These are phyloP conservation scores for Lottia gigantea DNA, from an alignment of 2,888 invertebrate species.

Conservation along the genomic window DNA sequence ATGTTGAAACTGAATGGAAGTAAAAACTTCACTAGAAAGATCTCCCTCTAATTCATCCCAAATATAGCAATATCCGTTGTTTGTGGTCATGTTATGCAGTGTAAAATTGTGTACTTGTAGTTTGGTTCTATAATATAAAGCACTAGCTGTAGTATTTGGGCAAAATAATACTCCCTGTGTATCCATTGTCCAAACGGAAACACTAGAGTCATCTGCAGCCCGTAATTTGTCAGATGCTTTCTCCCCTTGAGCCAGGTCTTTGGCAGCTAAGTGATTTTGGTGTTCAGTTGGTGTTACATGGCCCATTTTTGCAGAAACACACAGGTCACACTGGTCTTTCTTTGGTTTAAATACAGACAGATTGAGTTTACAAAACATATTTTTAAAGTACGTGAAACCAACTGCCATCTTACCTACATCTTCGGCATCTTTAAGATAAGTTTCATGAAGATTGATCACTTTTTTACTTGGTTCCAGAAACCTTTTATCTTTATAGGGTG, in stretches of 20 bases:
- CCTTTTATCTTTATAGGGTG: neutral
- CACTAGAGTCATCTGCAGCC: neutral
- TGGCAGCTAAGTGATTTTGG: neutral
- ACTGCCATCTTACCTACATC: neutral
- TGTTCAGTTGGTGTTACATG: neutral
- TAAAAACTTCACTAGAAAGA: neutral
- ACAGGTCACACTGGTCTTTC: neutral
- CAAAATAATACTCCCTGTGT: neutral
- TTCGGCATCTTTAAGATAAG: neutral
- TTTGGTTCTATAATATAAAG: conserved; percentile 1
- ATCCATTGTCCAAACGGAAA: neutral
- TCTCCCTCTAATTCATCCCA: conserved; percentile 2
- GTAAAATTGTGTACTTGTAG: conserved; percentile 1
- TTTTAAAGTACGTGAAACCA: too few species aligned
- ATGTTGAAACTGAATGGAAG: conserved; percentile 1
- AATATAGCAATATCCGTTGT: conserved; percentile 1
- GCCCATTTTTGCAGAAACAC: neutral
- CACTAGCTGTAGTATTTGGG: conserved; percentile 1
- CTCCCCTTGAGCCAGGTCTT: neutral
- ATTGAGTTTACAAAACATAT: too few species aligned
- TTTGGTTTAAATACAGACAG: too few species aligned
- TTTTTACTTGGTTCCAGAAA: neutral
- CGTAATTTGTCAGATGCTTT: neutral
- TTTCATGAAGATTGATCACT: too few species aligned
- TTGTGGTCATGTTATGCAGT: conserved; percentile 2